Evolutionary conservation across 2,888 invertebrate genomes (phyloP).

Genomic region (Stegana nigrithorax): DNA sequence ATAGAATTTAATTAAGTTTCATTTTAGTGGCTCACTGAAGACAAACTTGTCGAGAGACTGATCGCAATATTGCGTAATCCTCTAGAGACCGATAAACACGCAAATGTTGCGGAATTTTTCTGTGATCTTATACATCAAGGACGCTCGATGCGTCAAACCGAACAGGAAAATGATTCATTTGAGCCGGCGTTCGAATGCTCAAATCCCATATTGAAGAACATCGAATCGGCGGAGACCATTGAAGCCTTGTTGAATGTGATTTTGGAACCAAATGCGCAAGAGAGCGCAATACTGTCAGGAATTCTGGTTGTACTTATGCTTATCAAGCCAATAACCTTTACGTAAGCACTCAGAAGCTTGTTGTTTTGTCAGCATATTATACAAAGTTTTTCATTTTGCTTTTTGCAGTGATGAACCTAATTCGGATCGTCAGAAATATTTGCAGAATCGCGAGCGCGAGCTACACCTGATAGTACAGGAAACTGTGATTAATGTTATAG

Average conservation of each 20-base stretch:
- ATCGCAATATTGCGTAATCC: slow-evolving; percentile 74
- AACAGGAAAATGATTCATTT: slow-evolving; percentile 71
- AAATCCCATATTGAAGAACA: slow-evolving; percentile 78
- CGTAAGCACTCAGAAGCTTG: slow-evolving; percentile 48
- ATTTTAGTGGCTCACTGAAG: slow-evolving; percentile 90
- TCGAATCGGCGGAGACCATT: slow-evolving; percentile 77
- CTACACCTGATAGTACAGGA: slow-evolving; percentile 73
- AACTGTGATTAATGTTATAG: slow-evolving; percentile 75
- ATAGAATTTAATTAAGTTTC: too few relatives aligned
- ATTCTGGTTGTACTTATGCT: slow-evolving; percentile 82
- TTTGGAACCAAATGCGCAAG: slow-evolving; percentile 75
- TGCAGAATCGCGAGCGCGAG: slow-evolving; percentile 70
- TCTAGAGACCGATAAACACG: slow-evolving; percentile 80
- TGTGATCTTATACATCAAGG: slow-evolving; percentile 84
- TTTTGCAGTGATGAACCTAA: slow-evolving; percentile 64
- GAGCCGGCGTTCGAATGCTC: slow-evolving; percentile 65
- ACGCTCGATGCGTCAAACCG: slow-evolving; percentile 71
- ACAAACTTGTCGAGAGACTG: slow-evolving; percentile 86
- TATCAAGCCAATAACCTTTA: slow-evolving; percentile 68
- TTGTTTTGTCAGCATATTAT: background rate
- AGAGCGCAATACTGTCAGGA: slow-evolving; percentile 82
- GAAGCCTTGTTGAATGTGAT: slow-evolving; percentile 80
- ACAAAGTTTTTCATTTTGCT: background rate
- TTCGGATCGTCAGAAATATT: slow-evolving; percentile 58
- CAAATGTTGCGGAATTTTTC: slow-evolving; percentile 88